These are phyloP conservation scores for Alethe castanea DNA, from an alignment of 2,113 vertebrate species.

Conservation along the genomic window DNA sequence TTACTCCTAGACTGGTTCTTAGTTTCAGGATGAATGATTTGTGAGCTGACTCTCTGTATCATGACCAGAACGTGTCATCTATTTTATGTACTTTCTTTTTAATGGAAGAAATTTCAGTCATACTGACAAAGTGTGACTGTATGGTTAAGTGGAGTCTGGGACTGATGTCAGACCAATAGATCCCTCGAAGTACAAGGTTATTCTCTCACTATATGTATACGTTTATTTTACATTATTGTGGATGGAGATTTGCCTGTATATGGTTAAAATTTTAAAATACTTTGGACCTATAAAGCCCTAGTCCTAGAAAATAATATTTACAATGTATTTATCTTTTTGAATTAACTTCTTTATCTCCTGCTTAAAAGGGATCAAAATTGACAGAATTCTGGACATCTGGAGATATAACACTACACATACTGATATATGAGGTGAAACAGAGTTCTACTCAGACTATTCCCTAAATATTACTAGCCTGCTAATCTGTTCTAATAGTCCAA, in stretches of 20 bases:
- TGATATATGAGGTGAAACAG: background rate
- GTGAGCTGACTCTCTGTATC: background rate
- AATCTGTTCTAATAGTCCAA: background rate
- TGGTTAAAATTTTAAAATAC: background rate
- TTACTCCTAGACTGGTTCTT: background rate
- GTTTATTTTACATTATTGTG: background rate
- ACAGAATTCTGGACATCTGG: background rate
- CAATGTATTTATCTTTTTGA: background rate
- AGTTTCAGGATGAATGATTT: background rate
- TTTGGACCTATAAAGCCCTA: background rate
- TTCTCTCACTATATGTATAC: background rate
- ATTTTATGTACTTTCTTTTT: background rate
- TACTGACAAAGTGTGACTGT: background rate
- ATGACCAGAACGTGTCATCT: background rate
- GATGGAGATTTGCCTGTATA: background rate
- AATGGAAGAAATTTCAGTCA: background rate
- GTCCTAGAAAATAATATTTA: background rate
- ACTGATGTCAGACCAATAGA: background rate
- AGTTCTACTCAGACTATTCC: background rate
- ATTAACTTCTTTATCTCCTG: background rate
- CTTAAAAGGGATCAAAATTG: background rate
- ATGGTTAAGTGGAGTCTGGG: background rate
- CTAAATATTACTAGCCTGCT: background rate
- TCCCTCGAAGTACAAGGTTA: background rate
- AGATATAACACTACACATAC: background rate